A percentile compares a stretch with the other conserved stretches of the same genome.
These are phyloP conservation scores for Drosophila miranda DNA, from an alignment of 1,140 invertebrate species.

Conservation along the genomic window DNA sequence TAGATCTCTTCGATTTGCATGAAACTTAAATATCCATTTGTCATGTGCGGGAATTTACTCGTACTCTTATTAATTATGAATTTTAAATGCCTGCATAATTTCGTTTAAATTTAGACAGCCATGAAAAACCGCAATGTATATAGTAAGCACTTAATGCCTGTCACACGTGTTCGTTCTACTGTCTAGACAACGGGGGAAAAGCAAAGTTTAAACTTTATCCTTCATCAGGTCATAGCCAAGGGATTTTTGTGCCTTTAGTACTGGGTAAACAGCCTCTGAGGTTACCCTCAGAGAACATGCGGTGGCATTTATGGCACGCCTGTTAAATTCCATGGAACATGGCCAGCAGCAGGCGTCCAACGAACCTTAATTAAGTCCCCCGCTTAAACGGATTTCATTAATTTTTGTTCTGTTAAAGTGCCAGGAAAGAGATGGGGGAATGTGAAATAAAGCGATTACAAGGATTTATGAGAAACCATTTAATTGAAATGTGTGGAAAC, in stretches of 20 bases:
- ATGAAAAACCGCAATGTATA: neutral
- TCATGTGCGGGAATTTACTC: constrained; percentile 30
- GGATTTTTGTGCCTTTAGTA: neutral
- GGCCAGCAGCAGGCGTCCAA: constrained; percentile 3
- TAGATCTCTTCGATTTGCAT: constrained; percentile 71
- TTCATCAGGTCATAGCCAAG: no score
- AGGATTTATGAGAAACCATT: no score
- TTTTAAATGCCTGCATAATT: constrained; percentile 57
- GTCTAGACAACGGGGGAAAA: neutral
- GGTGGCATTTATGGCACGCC: neutral
- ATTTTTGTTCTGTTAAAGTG: constrained; percentile 2
- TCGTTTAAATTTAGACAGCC: constrained; percentile 35
- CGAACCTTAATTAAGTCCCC: constrained; percentile 27
- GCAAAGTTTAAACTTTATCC: constrained; percentile 6
- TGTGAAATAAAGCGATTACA: no score
- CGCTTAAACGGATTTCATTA: constrained; percentile 23
- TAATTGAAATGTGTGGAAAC: no score
- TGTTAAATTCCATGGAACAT: neutral
- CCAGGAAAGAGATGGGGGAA: neutral
- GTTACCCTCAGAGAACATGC: neutral
- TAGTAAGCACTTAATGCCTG: neutral
- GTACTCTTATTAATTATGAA: neutral
- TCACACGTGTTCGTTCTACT: neutral
- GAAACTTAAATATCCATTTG: constrained; percentile 67
- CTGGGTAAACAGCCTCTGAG: neutral